These are phyloP conservation scores for Caiman crocodilus DNA, from an alignment of 2,797 vertebrate species.

Conservation along the genomic window DNA sequence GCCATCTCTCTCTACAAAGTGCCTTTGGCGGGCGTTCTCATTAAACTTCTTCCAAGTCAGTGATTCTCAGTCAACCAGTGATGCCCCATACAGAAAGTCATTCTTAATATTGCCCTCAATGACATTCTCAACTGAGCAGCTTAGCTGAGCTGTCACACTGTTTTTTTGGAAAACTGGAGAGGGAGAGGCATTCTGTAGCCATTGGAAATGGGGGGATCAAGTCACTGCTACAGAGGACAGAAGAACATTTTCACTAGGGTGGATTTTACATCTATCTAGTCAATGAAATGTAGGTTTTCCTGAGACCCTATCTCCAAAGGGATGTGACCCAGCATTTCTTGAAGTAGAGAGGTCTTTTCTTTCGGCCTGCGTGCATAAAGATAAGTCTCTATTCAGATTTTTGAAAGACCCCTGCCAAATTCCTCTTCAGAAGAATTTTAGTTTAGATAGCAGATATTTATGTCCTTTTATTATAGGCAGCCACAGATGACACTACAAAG, in stretches of 20 bases:
- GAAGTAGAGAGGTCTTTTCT: not conserved
- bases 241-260: not conserved
- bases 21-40: not conserved
- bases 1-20: not conserved
- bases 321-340: not conserved
- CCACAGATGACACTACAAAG: not conserved
- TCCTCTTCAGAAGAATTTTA: not conserved
- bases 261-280: not conserved
- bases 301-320: not conserved
- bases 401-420: not conserved
- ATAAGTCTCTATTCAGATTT: not conserved
- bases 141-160: not conserved
- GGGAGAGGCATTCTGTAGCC: not conserved
- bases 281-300: not conserved
- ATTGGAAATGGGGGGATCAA: not conserved
- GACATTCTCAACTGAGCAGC: accelerated
- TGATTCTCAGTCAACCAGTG: too few relatives aligned
- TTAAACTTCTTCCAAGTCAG: too few relatives aligned
- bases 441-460: not conserved
- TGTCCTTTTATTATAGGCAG: not conserved
- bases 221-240: not conserved
- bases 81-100: not conserved
- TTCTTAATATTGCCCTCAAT: too few relatives aligned
- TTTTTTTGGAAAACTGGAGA: not conserved
- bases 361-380: not conserved